phyloP scores from a whole-genome alignment of 1,140 invertebrate genomes.

The Whitmania pigra region DNA sequence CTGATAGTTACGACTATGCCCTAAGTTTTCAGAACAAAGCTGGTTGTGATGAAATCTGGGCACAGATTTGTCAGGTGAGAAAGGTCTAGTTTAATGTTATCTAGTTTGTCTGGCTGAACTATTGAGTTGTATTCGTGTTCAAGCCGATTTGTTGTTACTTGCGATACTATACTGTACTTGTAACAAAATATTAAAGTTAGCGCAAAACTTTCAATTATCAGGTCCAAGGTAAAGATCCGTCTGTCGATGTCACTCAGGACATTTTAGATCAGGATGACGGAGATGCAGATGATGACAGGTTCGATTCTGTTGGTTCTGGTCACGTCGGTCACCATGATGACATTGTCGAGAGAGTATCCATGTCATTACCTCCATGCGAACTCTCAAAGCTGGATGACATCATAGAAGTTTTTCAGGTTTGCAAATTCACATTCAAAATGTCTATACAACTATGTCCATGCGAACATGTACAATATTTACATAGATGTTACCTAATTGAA shows the following conservation, averaged over 20 bases:
- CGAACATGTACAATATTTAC: background rate
- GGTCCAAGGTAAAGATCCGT: conserved; percentile 95
- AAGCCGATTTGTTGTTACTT: background rate
- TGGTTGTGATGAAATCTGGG: conserved; percentile 99
- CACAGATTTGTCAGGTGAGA: conserved; percentile 90
- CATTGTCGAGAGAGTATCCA: conserved; percentile 56
- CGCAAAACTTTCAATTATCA: conserved; percentile 30
- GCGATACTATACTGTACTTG: too few relatives aligned
- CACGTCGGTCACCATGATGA: conserved; percentile 95
- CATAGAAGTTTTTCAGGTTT: conserved; percentile 53
- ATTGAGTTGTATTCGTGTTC: too few relatives aligned
- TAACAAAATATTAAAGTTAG: conserved; percentile 20
- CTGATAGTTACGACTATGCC: conserved; percentile 95
- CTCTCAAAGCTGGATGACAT: conserved; percentile 83
- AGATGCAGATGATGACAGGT: conserved; percentile 92
- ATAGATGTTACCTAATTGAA: background rate
- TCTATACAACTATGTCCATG: conserved; percentile 29
- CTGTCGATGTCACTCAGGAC: conserved; percentile 91
- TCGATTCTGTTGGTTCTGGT: conserved; percentile 62
- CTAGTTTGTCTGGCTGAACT: too few relatives aligned
- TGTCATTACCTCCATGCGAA: conserved; percentile 73
- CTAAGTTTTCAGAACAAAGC: conserved; percentile 99
- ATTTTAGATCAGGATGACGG: conserved; percentile 57
- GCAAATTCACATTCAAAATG: conserved; percentile 25
- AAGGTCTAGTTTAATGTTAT: too few relatives aligned